Evolutionary conservation across 2,888 invertebrate genomes (phyloP), one percentile per base, ranked within the genome.

Genomic region (Andricus quercusramuli): DNA sequence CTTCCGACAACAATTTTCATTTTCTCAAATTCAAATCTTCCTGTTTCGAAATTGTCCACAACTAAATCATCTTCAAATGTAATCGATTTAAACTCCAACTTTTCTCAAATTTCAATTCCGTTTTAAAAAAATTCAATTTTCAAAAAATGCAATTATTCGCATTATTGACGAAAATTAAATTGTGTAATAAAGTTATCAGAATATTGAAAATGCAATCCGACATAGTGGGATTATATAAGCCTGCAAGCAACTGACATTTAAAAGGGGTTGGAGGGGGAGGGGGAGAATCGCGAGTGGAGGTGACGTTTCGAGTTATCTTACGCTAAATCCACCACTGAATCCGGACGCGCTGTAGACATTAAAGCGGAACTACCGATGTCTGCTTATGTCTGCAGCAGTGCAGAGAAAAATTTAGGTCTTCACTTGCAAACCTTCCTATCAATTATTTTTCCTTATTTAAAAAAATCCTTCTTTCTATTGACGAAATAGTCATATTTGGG

Each of bases 291-390:
- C n/a, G 9, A 51, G 51, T 51, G 51, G 51, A 68, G 41, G 17
- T 41, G 44, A 37, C 56, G 56, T 56, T 76, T 29, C 76, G n/a
- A 29, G 25, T 56, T 59, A 51, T 51, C 51, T 74, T 74, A 76
- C 44, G 20, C n/a, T 82, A 83, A 83, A 83, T 81, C 83, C 82
- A 77, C 80, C 67, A 79, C 81, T 79, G 80, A 83, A 82, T 82
- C 82, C 81, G 79, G 83, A 74, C 79, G 11, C 41, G 41, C 2
- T 65, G 79, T 81, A 81, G 70, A 41, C 70, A 84, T 85, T 85
- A 84, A 85, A 85, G 84, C 83, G 77, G 85, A 84, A 83, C 85
- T 83, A 79, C 82, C 78, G 78, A 79, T 80, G 44, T 17, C n/a
- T 66, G 9, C n/a, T 9, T 3, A 15, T n/a, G 15, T 41, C 22